Base-by-base conservation (phyloP, 2,888 invertebrate genomes). In the Heteropelma amictum region DNA sequence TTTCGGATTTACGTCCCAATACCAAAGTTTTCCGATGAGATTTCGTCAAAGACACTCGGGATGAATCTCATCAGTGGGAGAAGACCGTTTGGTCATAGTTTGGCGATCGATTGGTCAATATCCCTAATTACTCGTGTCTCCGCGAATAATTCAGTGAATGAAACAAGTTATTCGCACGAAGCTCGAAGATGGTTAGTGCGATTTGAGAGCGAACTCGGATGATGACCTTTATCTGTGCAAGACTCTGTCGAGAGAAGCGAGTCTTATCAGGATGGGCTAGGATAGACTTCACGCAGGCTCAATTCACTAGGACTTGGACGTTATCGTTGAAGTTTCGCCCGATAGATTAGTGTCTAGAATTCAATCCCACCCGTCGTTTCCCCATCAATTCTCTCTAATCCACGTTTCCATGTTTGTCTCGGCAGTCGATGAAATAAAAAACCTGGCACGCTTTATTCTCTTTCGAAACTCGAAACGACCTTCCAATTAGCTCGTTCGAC, bases 41-140 rank as follows among this genome's bases (percentile, higher is more conserved):
- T n/a, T n/a, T n/a, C n/a, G n/a, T n/a, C n/a, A n/a, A n/a, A n/a
- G n/a, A n/a, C n/a, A n/a, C n/a, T n/a, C n/a, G 10, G 6, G 30
- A 2, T 33, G 33, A 33, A 7, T 33, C 10, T 33, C n/a, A n/a
- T 33, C 33, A 10, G 10, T 33, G 3, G n/a, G n/a, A 6, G n/a
- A 33, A 33, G 3, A 2, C 33, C 8, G 2, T 33, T 33, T 33
- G 33, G n/a, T 10, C 6, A 6, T 8, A 8, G 23, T 30, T 33
- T 21, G 63, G 70, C 76, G 77, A 80, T 84, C 81, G 81, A 82
- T 84, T 84, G 81, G 83, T 85, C 82, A 83, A 81, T 84, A 84
- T 82, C 82, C 81, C 79, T 84, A 82, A 84, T 84, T 84, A 84
- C 82, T 80, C 82, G 78, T 77, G 75, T 79, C 77, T 77, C 21